These are phyloP conservation scores for Diplodus puntazzo DNA, from an alignment of 2,797 vertebrate genomes.

Conservation along the genomic window DNA sequence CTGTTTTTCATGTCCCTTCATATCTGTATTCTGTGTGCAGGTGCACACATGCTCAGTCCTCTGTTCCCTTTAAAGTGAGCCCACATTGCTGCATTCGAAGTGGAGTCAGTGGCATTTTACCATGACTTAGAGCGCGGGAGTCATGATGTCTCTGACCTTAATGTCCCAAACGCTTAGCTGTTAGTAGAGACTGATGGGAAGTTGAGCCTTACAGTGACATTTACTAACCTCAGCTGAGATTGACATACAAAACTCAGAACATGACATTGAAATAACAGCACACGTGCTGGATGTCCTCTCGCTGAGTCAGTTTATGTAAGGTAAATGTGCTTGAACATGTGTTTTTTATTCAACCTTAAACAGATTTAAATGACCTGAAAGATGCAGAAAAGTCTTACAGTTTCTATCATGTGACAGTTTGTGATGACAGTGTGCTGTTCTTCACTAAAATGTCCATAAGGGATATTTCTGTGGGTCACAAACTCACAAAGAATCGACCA, in stretches of 20 bases:
- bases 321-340: conserved; percentile 2
- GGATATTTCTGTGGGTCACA: not conserved
- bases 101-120: not conserved
- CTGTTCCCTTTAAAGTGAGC: not conserved
- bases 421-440: not conserved
- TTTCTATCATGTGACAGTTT: not conserved
- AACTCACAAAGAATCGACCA: not conserved
- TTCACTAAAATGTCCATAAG: not conserved
- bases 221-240: conserved; percentile 22
- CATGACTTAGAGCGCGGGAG: conserved; percentile 7
- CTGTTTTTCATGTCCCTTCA: conserved; percentile 9
- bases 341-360: not conserved
- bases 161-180: conserved; percentile 32
- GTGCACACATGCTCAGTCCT: not conserved
- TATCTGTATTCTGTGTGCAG: not conserved
- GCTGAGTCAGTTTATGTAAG: not conserved
- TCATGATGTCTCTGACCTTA: conserved; percentile 49
- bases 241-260: conserved; percentile 20
- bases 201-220: conserved; percentile 52
- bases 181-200: conserved; percentile 29
- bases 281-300: conserved; percentile 1
- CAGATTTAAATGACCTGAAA: not conserved
- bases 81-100: not conserved
- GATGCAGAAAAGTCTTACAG: not conserved
- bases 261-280: conserved; percentile 20